Conservation (phyloP, 2,888 invertebrate genomes). For the Conus canariensis region DNA sequence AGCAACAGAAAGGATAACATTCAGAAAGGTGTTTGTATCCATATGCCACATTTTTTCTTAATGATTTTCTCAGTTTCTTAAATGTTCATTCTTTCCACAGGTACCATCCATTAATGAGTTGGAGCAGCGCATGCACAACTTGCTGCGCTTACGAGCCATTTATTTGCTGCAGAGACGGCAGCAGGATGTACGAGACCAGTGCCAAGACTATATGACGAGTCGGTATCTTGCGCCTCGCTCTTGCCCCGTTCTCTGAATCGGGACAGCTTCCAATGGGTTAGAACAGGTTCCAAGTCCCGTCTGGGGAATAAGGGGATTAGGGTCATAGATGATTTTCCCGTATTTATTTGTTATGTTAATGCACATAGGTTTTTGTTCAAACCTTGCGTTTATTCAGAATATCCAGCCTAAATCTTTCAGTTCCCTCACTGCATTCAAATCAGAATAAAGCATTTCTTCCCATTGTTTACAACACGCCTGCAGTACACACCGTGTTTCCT, state of each 20-base stretch:
- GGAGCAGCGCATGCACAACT: conserved; percentile 88
- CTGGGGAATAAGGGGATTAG: neutral
- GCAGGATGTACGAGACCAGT: conserved; percentile 95
- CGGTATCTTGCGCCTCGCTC: conserved; percentile 61
- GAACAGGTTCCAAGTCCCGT: conserved; percentile 21
- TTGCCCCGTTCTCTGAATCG: conserved; percentile 31
- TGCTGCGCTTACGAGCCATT: conserved; percentile 85
- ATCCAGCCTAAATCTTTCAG: no score
- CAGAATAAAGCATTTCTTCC: no score
- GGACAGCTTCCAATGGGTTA: conserved; percentile 29
- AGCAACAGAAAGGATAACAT: no score
- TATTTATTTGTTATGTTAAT: no score
- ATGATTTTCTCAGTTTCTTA: neutral
- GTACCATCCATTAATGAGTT: conserved; percentile 86
- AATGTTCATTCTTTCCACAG: conserved; percentile 55
- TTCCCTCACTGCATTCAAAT: no score
- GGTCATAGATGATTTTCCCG: neutral
- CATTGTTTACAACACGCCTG: no score
- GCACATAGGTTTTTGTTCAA: no score
- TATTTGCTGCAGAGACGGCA: conserved; percentile 89
- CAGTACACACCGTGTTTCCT: no score
- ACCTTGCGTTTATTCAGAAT: no score
- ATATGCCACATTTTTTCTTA: no score
- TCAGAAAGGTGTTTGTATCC: no score
- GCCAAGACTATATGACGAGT: conserved; percentile 90